Evolutionary conservation across 2,888 invertebrate species (phyloP).

Genomic region (Macropis europaea): DNA sequence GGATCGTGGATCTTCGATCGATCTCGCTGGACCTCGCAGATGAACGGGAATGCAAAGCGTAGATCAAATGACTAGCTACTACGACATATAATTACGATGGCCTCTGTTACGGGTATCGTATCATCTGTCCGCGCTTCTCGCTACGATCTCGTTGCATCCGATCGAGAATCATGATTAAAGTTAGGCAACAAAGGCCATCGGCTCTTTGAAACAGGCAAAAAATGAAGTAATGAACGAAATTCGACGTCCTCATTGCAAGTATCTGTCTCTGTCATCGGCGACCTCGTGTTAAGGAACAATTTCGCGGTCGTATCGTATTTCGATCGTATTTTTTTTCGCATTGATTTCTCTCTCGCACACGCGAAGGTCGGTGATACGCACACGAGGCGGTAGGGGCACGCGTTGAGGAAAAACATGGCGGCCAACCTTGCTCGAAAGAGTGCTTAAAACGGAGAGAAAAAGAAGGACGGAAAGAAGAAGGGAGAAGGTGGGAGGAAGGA

Average conservation of each 20-base stretch:
- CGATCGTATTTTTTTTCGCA: not conserved
- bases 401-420: conserved; percentile 63
- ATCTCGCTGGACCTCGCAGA: conserved; percentile 63
- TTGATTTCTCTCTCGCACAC: conserved; percentile 48
- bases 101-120: conserved; percentile 36
- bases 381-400: conserved; percentile 59
- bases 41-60: conserved; percentile 72
- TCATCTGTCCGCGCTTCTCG: conserved; percentile 14
- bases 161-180: not conserved
- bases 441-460: conserved; percentile 56
- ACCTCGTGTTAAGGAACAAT: conserved; percentile 39
- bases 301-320: conserved; percentile 42
- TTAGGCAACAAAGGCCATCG: conserved; percentile 48
- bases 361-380: conserved; percentile 62
- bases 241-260: conserved; percentile 61
- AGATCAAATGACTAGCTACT: conserved; percentile 71
- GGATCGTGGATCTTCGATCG: conserved; percentile 61
- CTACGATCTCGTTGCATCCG: not conserved
- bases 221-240: conserved; percentile 57
- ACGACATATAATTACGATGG: conserved; percentile 54
- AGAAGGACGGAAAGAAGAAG: conserved; percentile 46
- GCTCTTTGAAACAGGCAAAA: conserved; percentile 38
- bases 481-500: conserved; percentile 53
- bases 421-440: conserved; percentile 63
- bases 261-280: conserved; percentile 36